Base-by-base conservation (phyloP, 1,140 invertebrate genomes). In the Plectrocnemia conspersa region DNA sequence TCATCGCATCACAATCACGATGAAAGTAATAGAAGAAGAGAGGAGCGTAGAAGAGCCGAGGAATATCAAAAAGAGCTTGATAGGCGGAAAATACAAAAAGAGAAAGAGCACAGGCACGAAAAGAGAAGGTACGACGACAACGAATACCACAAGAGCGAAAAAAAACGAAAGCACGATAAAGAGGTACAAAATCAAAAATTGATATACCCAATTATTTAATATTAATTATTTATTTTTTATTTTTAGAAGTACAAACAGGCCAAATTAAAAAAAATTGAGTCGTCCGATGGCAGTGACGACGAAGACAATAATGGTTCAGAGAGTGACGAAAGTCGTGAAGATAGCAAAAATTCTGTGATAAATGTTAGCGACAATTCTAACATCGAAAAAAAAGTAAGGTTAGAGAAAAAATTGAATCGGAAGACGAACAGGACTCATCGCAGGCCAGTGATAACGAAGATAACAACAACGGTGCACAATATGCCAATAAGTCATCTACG, bases 111-210 rank as follows among this genome's bases (percentile, higher is more conserved):
- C 32, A 22, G 24, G 15, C 24, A 9, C 19, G 25, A 32, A 27
- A 32, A 41, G 11, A 22, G 44, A 7, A 41, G 27, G 22, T 24
- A 21, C 13, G 18, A 49, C 19, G 32, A 49, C n/a, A 49, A 27
- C 11, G 7, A 45, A 24, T 9, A 52, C 24, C n/a, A 32, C 9
- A 32, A 22, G 55, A 57, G 16, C 1, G 11, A 5, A 23, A 48
- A 44, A 35, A 58, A 58, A 33, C 47, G 56, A 42, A 54, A 54
- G 24, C 33, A 33, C 35, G 44, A 54, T 9, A 52, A 21, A 42
- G 42, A 52, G 41, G 55, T 57, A 45, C 22, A 9, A n/a, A 29
- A 29, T 29, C n/a, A n/a, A n/a, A n/a, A n/a, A n/a, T n/a, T n/a
- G n/a, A n/a, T n/a, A n/a, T n/a, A n/a, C n/a, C n/a, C n/a, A n/a